Evolutionary conservation across 1,140 invertebrate genomes (phyloP).

Genomic region (Bradynema listronoti): DNA sequence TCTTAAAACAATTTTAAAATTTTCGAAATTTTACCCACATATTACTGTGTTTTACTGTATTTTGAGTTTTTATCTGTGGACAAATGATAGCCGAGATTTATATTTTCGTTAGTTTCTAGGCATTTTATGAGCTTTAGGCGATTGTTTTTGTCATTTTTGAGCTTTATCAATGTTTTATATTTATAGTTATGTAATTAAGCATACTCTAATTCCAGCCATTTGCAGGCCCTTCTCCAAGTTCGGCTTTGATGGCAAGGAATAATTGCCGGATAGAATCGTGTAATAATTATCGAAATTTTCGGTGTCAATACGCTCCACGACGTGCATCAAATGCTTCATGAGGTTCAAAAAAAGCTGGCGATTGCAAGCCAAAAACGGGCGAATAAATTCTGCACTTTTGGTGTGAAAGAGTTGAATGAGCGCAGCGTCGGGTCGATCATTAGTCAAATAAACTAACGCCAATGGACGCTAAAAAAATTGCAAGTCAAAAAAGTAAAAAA

Average conservation of each 20-base stretch:
- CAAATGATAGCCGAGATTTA: too few relatives aligned
- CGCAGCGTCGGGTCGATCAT: conserved; percentile 28
- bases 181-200: too few relatives aligned
- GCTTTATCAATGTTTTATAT: too few relatives aligned
- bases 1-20: too few relatives aligned
- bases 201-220: conserved; percentile 14
- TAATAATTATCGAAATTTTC: conserved; percentile 36
- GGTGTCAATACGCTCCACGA: conserved; percentile 25
- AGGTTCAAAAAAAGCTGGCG: conserved; percentile 33
- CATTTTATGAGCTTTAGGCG: too few relatives aligned
- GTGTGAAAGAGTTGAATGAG: conserved; percentile 23
- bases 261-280: too few relatives aligned
- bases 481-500: background rate
- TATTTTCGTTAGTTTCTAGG: too few relatives aligned
- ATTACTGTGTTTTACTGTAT: too few relatives aligned
- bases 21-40: too few relatives aligned
- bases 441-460: conserved; percentile 36
- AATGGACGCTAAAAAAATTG: conserved; percentile 46
- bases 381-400: conserved; percentile 20
- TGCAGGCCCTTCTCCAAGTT: conserved; percentile 18
- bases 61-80: too few relatives aligned
- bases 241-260: too few relatives aligned
- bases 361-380: conserved; percentile 45
- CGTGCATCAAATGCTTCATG: conserved; percentile 19
- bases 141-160: too few relatives aligned